Evolutionary conservation across 2,888 invertebrate species (phyloP).

Genomic region (Celastrina argiolus): DNA sequence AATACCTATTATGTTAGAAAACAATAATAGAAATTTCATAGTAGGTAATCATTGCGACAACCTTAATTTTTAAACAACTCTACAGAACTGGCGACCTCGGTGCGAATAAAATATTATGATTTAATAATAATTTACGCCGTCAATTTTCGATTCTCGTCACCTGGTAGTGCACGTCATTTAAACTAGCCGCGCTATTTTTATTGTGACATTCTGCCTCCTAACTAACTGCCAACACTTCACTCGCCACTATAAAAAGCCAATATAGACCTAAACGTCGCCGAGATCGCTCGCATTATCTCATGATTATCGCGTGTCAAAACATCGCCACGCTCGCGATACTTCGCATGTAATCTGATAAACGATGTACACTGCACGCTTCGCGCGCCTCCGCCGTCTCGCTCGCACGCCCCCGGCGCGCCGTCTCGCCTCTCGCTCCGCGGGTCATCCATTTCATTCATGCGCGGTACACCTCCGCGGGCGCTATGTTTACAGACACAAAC

Average conservation of each 20-base stretch:
- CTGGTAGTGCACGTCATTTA: slow-evolving; percentile 52
- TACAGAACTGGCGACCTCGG: neutral
- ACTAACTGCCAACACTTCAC: slow-evolving; percentile 52
- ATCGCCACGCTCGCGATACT: slow-evolving; percentile 79
- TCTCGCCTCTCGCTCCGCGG: slow-evolving; percentile 50
- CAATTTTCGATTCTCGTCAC: slow-evolving; percentile 41
- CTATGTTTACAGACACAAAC: slow-evolving; percentile 78
- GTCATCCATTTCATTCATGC: slow-evolving; percentile 78
- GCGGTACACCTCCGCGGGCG: slow-evolving; percentile 72
- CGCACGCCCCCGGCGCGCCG: slow-evolving; percentile 38
- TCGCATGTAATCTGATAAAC: slow-evolving; percentile 79
- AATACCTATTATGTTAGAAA: too few relatives aligned
- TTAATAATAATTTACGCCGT: slow-evolving; percentile 36
- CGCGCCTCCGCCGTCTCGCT: slow-evolving; percentile 54
- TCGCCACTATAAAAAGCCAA: slow-evolving; percentile 70
- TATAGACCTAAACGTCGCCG: slow-evolving; percentile 74
- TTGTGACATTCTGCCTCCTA: slow-evolving; percentile 56
- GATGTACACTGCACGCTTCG: slow-evolving; percentile 77
- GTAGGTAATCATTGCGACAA: too few relatives aligned
- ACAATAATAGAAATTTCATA: too few relatives aligned
- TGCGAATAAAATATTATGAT: slow-evolving; percentile 8
- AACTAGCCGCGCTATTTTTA: slow-evolving; percentile 51
- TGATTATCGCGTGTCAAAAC: slow-evolving; percentile 80
- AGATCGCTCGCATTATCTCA: slow-evolving; percentile 77
- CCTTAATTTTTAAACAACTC: neutral